These are phyloP conservation scores for Arothron firmamentum DNA, from an alignment of 2,113 vertebrate species.

Conservation along the genomic window DNA sequence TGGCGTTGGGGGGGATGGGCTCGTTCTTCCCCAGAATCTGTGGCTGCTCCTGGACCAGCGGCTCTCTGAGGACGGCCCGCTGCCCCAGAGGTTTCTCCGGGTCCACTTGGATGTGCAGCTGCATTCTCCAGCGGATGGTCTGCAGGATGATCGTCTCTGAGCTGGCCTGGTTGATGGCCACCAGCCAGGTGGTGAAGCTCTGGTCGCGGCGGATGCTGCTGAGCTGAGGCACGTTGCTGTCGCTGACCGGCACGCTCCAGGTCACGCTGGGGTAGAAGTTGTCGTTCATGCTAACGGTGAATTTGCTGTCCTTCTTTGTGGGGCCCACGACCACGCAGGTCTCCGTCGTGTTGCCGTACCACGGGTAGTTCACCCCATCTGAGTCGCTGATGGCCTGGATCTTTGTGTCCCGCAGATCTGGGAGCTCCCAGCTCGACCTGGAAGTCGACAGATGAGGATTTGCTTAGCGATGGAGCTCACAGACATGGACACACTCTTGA, in stretches of 20 bases:
- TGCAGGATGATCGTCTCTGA: conserved; percentile 86
- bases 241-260: conserved; percentile 93
- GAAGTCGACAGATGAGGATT: conserved; percentile 18
- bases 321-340: conserved; percentile 92
- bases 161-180: conserved; percentile 87
- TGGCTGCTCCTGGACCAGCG: conserved; percentile 87
- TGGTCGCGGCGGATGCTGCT: conserved; percentile 92
- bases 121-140: conserved; percentile 95
- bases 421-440: conserved; percentile 99
- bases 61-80: conserved; percentile 84
- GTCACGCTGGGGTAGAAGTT: conserved; percentile 99
- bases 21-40: conserved; percentile 89
- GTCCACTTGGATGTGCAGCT: conserved; percentile 87
- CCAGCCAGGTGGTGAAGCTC: conserved; percentile 97
- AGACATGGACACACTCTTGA: not conserved
- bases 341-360: conserved; percentile 97
- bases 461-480: too few species aligned
- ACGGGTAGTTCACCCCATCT: conserved; percentile 94
- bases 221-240: conserved; percentile 89
- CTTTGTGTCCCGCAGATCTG: conserved; percentile 84
- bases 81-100: conserved; percentile 85
- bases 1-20: conserved; percentile 87
- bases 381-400: conserved; percentile 96
- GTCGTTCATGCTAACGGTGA: conserved; percentile 97
- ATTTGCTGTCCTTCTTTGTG: conserved; percentile 88